These are phyloP conservation scores for Drosophila algonquin DNA, from an alignment of 2,888 invertebrate species.

Conservation along the genomic window DNA sequence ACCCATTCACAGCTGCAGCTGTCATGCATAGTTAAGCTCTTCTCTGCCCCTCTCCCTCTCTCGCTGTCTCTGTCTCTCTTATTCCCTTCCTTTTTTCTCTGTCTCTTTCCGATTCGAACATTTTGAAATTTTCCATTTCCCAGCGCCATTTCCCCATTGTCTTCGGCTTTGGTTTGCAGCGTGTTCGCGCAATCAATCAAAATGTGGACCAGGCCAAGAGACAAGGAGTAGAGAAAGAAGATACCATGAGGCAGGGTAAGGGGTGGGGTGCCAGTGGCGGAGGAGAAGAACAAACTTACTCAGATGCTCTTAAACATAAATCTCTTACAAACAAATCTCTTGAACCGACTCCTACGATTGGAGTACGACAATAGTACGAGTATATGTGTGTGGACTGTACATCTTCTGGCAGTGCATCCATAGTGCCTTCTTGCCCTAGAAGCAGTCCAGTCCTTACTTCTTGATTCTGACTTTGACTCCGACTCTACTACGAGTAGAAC, in stretches of 20 bases:
- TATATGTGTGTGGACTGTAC: no score
- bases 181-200: conserved; percentile 77
- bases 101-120: conserved; percentile 29
- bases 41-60: conserved; percentile 24
- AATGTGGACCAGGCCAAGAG: conserved; percentile 59
- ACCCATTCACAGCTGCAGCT: conserved; percentile 42
- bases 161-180: conserved; percentile 49
- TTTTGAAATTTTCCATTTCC: conserved; percentile 40
- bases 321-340: no score
- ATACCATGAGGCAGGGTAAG: background rate
- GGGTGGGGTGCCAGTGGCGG: background rate
- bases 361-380: no score
- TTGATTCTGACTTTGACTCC: background rate
- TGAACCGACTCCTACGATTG: no score
- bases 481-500: conserved; percentile 20
- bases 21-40: conserved; percentile 39
- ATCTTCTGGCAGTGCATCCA: no score
- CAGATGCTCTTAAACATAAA: no score
- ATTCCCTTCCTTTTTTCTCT: conserved; percentile 24
- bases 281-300: no score
- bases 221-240: conserved; percentile 45
- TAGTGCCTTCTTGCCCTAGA: background rate
- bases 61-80: background rate
- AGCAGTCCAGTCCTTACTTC: background rate
- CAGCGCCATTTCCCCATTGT: conserved; percentile 51